Evolutionary conservation across 2,888 invertebrate genomes (phyloP), one percentile per base, ranked within the genome.

Genomic region (Antheraea yamamai): DNA sequence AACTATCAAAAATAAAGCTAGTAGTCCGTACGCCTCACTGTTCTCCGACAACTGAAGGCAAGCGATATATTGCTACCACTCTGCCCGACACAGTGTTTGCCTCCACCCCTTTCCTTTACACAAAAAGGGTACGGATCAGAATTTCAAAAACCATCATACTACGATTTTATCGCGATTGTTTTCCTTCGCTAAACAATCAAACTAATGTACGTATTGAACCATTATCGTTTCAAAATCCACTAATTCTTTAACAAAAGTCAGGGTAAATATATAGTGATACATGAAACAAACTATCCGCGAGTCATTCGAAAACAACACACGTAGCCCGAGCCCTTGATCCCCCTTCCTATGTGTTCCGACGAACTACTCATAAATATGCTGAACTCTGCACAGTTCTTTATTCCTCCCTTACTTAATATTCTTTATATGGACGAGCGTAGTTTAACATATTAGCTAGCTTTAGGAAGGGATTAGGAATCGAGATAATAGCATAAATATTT

Each of bases 371-470:
- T 70, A 35, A 70, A 39, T 70, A 70, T 39, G 70, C 70, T 39
- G 20, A 68, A 35, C 20, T n/a, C 39, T 12, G n/a, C 12, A n/a
- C 7, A n/a, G 39, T 39, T 20, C n/a, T 20, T 39, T 70, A 39
- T 39, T 35, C 70, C 39, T 39, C n/a, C 64, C 16, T 66, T 66
- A 66, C 70, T 70, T 70, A 70, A 70, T 70, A 70, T 39, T 70
- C 35, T 70, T 39, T 70, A 35, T 70, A 70, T 10, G 39, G 23
- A 0, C 7, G 20, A 10, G 18, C 39, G 20, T 39, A 70, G 70
- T 70, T 70, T 20, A 68, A n/a, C 16, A 66, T 16, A 16, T 66
- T 66, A 66, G 64, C 14, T 30, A 16, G 64, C 64, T 66, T 66
- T 66, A 66, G 64, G 26, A 66, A 66, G 30, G 64, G 64, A 30